A percentile compares a stretch with the other conserved stretches of the same genome.
phyloP scores from a whole-genome alignment of 2,797 vertebrate species.

The Allobates femoralis region DNA sequence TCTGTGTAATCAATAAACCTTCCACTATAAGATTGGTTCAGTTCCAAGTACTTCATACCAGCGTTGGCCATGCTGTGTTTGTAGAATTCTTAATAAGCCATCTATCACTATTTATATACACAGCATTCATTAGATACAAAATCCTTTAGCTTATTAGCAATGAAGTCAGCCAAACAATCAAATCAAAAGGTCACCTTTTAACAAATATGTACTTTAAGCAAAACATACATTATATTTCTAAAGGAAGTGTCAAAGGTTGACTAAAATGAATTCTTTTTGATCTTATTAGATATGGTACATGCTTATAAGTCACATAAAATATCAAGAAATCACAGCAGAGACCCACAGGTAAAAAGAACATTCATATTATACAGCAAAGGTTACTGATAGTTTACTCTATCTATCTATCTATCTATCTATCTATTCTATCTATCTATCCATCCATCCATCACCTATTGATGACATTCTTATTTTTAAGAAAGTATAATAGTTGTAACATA shows the following conservation, averaged over 20 bases:
- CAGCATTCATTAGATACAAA: conserved; percentile 72
- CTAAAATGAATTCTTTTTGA: conserved; percentile 34
- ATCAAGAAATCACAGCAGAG: neutral
- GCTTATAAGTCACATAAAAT: neutral
- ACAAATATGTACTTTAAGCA: conserved; percentile 62
- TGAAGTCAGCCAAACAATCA: conserved; percentile 67
- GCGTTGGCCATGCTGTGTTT: conserved; percentile 59
- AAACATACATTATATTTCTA: conserved; percentile 65
- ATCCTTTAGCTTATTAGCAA: conserved; percentile 71
- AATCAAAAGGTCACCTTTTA: conserved; percentile 71
- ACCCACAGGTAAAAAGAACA: neutral
- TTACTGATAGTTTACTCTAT: neutral
- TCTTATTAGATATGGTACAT: neutral
- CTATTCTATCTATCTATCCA: neutral
- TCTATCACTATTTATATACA: conserved; percentile 74
- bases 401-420: neutral
- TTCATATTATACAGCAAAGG: neutral
- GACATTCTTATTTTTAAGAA: too few relatives aligned
- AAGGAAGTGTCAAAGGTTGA: conserved; percentile 53
- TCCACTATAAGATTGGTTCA: conserved; percentile 70
- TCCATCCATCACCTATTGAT: neutral
- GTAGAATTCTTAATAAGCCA: conserved; percentile 73
- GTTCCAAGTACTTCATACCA: conserved; percentile 68
- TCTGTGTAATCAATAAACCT: conserved; percentile 74
- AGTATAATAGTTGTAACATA: too few relatives aligned